phyloP scores from a whole-genome alignment of 2,888 invertebrate species.

The Choristoneura rosaceana region DNA sequence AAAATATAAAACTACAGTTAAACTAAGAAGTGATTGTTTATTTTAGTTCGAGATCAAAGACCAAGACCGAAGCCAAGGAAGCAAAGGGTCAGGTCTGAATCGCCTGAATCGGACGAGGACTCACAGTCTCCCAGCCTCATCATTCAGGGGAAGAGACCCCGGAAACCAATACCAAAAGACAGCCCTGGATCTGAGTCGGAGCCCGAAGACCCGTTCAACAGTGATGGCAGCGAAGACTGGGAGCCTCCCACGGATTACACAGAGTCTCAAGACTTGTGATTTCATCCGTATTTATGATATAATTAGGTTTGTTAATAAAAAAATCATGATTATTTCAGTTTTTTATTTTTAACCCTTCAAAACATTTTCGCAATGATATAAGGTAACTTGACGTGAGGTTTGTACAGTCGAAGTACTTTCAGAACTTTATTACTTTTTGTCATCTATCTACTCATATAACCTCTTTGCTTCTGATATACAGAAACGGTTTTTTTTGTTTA shows the following conservation, averaged over 20 bases:
- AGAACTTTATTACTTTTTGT: too few species aligned
- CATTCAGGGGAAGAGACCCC: conserved; percentile 61
- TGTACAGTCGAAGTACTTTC: too few species aligned
- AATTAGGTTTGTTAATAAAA: conserved; percentile 19
- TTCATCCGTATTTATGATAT: background rate
- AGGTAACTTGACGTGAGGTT: too few species aligned
- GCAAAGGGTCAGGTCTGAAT: conserved; percentile 4
- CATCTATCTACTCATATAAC: too few species aligned
- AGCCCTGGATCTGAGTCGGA: conserved; percentile 43
- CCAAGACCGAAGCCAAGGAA: conserved; percentile 18
- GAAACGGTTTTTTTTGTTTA: too few species aligned
- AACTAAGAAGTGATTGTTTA: conserved; percentile 15
- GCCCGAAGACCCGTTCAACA: conserved; percentile 28
- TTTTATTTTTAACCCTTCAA: background rate
- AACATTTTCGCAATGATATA: background rate
- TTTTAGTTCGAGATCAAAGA: conserved; percentile 9
- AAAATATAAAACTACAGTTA: background rate
- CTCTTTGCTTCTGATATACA: too few species aligned
- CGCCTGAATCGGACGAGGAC: conserved; percentile 15
- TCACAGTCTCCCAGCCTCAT: conserved; percentile 43
- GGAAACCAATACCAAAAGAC: conserved; percentile 55
- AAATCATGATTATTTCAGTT: background rate
- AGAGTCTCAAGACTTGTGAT: conserved; percentile 23
- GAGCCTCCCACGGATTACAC: conserved; percentile 16
- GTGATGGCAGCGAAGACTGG: conserved; percentile 46